Base-by-base conservation (phyloP, 2,888 invertebrate species). In the Cosmia trapezina region DNA sequence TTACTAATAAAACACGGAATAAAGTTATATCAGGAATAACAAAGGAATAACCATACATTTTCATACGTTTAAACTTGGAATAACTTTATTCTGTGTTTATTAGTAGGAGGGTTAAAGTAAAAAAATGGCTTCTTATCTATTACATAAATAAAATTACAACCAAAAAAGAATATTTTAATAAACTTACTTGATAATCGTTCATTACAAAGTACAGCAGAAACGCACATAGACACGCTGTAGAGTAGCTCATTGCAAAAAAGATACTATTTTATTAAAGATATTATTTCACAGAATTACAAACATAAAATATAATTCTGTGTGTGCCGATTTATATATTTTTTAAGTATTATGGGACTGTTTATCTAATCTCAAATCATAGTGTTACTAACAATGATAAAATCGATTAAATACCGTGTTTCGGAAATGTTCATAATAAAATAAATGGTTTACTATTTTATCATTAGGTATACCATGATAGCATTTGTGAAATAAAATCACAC, bases 161-260 rank as follows among this genome's bases (percentile, higher is more conserved):
- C 7, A 49, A 62, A 33, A 2, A 37, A 22, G 7, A 45, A 45
- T 61, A 12, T 19, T 49, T 22, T 37, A 49, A 47, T 47, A 28
- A 28, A 62, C 67, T 68, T 68, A 68, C 67, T 41, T 28, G 67
- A 41, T 49, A 22, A 37, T 41, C 22, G 37, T 63, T 19, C 5
- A 49, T 5, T 22, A 63, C 37, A 49, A 37, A 41, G 49, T 28
- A 19, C 8, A 68, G 17, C 47, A 62, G 22, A 49, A 67, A 37
- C 22, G 9, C 17, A 41, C 22, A 68, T 19, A 62, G 37, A 28
- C 37, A 62, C 9, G 6, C 19, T 63, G 22, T 68, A 49, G 37
- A 47, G 47, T 41, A 37, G 17, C 37, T 28, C 67, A 68, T 68
- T 68, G 19, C 22, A 3, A 47, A 8, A 37, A 61, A 22, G 17